Conservation (phyloP, 2,113 vertebrate genomes). For the Probosciger aterrimus region DNA sequence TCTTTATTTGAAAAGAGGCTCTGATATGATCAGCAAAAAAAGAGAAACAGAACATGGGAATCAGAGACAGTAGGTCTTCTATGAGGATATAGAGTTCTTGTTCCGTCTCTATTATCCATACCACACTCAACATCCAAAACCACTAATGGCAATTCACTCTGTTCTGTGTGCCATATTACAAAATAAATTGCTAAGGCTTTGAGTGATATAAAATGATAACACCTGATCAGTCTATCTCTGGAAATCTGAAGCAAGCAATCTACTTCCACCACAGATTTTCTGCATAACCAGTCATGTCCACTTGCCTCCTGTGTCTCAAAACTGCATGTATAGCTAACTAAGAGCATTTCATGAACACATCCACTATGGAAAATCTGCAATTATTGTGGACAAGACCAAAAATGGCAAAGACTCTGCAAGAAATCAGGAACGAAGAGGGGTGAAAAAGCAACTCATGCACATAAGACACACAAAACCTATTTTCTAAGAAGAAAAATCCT, state of each 20-base stretch:
- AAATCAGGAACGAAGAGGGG: not conserved
- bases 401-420: not conserved
- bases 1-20: not conserved
- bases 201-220: not conserved
- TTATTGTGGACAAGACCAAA: not conserved
- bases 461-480: not conserved
- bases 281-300: not conserved
- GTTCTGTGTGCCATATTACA: not conserved
- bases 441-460: not conserved
- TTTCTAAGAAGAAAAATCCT: not conserved
- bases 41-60: not conserved
- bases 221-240: not conserved
- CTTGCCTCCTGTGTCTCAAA: not conserved
- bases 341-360: not conserved
- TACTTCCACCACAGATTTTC: not conserved
- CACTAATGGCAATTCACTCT: not conserved
- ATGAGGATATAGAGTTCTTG: not conserved
- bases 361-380: not conserved
- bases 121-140: not conserved
- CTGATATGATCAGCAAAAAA: not conserved
- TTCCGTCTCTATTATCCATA: not conserved
- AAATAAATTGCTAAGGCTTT: not conserved
- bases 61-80: not conserved
- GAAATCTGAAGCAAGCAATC: not conserved
- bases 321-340: not conserved